phyloP scores from a whole-genome alignment of 2,888 invertebrate genomes.

The Lasioglossum oenotherae region DNA sequence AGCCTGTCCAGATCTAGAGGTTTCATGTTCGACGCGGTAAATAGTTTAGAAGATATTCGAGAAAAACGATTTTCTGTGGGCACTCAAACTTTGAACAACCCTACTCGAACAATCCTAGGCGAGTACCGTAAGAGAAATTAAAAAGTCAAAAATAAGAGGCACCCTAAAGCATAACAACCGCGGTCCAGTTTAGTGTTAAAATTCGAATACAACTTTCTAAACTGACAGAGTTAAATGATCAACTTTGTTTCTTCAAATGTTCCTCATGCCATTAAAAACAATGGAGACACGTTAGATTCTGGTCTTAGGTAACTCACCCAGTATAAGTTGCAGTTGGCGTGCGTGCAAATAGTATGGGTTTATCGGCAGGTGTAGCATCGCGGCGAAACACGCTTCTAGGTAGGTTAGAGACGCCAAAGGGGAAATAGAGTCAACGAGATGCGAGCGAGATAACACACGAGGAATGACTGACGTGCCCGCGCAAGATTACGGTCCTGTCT shows the following conservation, averaged over 20 bases:
- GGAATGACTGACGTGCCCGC: conserved; percentile 66
- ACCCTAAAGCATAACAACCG: no score
- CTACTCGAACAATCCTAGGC: no score
- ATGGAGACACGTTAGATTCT: neutral
- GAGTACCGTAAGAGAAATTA: no score
- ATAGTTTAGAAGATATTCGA: no score
- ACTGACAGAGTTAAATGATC: neutral
- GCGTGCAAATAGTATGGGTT: conserved; percentile 16
- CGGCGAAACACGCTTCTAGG: conserved; percentile 41
- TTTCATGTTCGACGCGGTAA: no score
- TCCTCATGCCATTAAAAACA: neutral
- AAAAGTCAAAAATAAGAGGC: no score
- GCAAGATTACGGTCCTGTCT: conserved; percentile 55
- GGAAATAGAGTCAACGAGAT: conserved; percentile 64
- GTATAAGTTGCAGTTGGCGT: neutral
- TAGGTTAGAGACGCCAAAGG: conserved; percentile 36
- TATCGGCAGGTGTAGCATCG: conserved; percentile 44
- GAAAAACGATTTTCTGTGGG: no score
- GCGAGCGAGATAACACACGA: conserved; percentile 61
- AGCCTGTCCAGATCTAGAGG: no score
- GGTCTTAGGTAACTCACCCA: neutral
- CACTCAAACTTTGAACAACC: no score
- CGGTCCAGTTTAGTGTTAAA: no score
- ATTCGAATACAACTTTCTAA: no score
- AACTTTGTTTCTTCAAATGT: neutral